Evolutionary conservation across 2,797 vertebrate species (phyloP).

Genomic region (Australoheros facetus): DNA sequence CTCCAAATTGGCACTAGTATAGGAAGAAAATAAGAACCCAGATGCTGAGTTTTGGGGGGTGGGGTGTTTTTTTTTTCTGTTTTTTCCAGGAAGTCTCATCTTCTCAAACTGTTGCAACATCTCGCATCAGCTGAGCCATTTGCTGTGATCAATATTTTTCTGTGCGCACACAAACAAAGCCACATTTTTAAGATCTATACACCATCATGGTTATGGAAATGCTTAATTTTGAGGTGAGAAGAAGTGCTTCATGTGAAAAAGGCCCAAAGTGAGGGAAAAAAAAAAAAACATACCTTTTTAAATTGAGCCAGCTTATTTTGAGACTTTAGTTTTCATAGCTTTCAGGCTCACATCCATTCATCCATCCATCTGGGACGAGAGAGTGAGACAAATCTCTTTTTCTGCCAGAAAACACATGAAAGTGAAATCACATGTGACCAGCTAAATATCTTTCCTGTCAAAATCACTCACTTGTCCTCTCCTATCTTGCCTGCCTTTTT

Average conservation of each 20-base stretch:
- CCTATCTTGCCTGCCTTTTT: slow-evolving; percentile 6
- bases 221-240: not conserved
- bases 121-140: not conserved
- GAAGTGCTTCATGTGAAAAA: not conserved
- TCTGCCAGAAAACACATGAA: not conserved
- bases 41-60: not conserved
- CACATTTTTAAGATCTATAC: not conserved
- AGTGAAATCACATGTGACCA: slow-evolving; percentile 4
- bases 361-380: not conserved
- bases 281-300: not conserved
- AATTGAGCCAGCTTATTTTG: not conserved
- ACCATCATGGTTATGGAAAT: not conserved
- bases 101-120: not conserved
- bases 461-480: not conserved
- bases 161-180: not conserved
- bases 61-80: too few species aligned
- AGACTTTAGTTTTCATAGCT: not conserved
- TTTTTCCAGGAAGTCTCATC: not conserved
- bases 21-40: not conserved
- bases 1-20: not conserved
- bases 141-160: not conserved
- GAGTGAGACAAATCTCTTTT: not conserved
- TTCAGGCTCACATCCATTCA: not conserved
- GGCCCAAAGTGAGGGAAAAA: not conserved
- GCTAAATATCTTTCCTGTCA: not conserved